Base-by-base conservation (phyloP, 2,888 invertebrate genomes). In the Drosophila tanythrix region DNA sequence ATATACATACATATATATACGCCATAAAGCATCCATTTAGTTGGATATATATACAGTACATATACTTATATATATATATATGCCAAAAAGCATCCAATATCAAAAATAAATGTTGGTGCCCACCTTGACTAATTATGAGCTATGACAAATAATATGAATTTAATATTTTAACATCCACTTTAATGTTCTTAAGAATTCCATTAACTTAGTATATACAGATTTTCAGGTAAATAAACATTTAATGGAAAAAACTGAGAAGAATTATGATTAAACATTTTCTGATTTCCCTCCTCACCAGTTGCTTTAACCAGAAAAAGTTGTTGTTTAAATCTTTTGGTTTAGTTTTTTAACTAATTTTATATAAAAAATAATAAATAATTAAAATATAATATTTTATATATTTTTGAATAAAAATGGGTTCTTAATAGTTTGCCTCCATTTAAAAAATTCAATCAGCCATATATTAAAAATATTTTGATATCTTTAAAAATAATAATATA, bases 81-180 rank as follows among this genome's bases (percentile, higher is more conserved):
- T 15, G 25, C 29, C 21, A 21, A 48, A 18, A 21, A 50, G 15
- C 50, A 33, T 56, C 13, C n/a, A 43, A 18, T 35, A 40, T 56
- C 25, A 52, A 48, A 43, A 72, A 38, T n/a, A 46, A 62, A 43
- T 36, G 21, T 72, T 63, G 55, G 58, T 15, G 40, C 43, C 18
- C 38, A 38, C 70, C 36, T 27, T 63, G 46, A 31, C n/a, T 33
- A 66, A 50, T 58, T 61, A 43, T 48, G 21, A 57, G 25, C 56
- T 40, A 55, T 56, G 48, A 11, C 51, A 29, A 15, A n/a, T 13
- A n/a, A 7, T 50, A 51, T 27, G 18, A 31, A 58, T 55, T 56
- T 15, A 33, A 15, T 15, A 13, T 53, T 25, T 55, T n/a, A 46
- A 46, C 13, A 21, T 52, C 21, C 51, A 51, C 21, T 51, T 36